Conservation (phyloP, 2,113 vertebrate genomes). For the Gavialis gangeticus region DNA sequence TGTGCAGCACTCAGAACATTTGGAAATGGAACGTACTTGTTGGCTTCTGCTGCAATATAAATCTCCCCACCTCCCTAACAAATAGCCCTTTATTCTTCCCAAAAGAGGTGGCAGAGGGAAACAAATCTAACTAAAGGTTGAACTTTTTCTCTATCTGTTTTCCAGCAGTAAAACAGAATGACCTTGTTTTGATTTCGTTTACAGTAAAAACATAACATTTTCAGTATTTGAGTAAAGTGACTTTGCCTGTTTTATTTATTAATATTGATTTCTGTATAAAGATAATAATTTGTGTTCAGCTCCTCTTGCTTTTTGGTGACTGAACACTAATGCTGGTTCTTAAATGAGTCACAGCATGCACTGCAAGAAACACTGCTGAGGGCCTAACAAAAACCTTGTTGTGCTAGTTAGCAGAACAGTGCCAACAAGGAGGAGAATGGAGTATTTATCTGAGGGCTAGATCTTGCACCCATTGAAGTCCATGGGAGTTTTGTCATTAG, state of each 20-base stretch:
- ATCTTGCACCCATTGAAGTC: not conserved
- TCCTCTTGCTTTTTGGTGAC: constrained; percentile 35
- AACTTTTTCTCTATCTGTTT: constrained; percentile 40
- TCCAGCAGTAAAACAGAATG: constrained; percentile 37
- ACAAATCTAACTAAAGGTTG: constrained; percentile 13
- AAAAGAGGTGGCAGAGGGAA: not conserved
- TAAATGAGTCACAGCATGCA: constrained; percentile 16
- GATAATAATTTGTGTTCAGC: constrained; percentile 36
- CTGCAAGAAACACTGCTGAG: constrained; percentile 37
- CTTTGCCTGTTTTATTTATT: constrained; percentile 56
- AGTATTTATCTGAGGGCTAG: not conserved
- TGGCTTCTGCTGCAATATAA: constrained; percentile 4
- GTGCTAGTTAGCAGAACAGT: constrained; percentile 16
- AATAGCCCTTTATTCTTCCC: constrained; percentile 15
- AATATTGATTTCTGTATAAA: constrained; percentile 59
- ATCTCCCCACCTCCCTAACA: constrained; percentile 1
- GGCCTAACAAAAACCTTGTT: constrained; percentile 7
- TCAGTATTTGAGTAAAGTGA: constrained; percentile 58
- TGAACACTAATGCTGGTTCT: constrained; percentile 1
- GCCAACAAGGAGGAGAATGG: not conserved
- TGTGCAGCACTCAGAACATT: not conserved
- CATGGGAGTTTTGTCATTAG: not conserved
- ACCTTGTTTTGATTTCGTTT: constrained; percentile 68
- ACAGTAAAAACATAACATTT: constrained; percentile 57
- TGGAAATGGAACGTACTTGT: constrained; percentile 4